A percentile compares a stretch with the other conserved stretches of the same genome.
Evolutionary conservation across 2,113 vertebrate species (phyloP).

Genomic region (Ammodramus savannarum): DNA sequence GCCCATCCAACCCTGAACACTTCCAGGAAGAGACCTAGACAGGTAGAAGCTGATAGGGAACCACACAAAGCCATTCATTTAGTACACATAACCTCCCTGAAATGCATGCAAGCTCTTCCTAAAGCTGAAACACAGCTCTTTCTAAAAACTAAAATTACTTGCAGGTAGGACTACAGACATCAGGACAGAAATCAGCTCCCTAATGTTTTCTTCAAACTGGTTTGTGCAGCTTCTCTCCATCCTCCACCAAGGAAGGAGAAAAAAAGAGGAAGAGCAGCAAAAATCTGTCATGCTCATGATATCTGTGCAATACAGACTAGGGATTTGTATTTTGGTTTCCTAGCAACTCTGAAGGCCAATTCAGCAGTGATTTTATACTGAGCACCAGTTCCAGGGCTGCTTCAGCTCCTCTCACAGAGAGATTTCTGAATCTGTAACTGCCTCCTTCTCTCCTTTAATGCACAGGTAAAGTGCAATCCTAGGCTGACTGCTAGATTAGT

Average conservation of each 20-base stretch:
- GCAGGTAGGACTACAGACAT: not conserved
- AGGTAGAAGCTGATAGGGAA: not conserved
- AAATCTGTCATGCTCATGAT: not conserved
- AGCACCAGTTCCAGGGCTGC: not conserved
- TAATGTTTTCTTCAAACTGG: not conserved
- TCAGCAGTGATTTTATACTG: not conserved
- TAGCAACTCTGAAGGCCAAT: slow-evolving; percentile 8
- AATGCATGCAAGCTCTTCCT: not conserved
- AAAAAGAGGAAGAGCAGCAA: not conserved
- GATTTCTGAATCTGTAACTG: not conserved
- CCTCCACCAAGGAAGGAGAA: not conserved
- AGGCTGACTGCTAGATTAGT: not conserved
- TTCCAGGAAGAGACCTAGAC: not conserved
- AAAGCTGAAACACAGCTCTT: not conserved
- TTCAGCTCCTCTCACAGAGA: not conserved
- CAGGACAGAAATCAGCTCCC: not conserved
- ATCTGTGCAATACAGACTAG: not conserved
- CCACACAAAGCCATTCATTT: not conserved
- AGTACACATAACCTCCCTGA: not conserved
- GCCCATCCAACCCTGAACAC: not conserved
- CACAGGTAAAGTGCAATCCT: not conserved
- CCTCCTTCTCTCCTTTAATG: not conserved
- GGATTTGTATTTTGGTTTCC: slow-evolving; percentile 11
- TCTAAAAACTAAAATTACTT: not conserved
- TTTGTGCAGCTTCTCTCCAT: not conserved